phyloP scores from a whole-genome alignment of 1,140 invertebrate species.

The Maniola jurtina region DNA sequence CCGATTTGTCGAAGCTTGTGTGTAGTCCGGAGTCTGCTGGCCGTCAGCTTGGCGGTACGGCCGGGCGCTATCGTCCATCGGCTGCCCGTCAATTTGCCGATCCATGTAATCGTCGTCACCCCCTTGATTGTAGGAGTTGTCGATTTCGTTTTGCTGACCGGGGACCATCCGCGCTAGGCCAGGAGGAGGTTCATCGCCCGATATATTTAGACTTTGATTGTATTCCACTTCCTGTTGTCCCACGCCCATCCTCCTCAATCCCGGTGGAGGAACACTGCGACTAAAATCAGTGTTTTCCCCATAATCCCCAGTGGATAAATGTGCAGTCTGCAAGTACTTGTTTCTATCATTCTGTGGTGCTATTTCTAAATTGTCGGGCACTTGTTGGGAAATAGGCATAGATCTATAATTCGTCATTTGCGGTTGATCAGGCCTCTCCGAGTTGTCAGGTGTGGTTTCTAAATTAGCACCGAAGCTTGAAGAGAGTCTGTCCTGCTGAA shows the following conservation, averaged over 20 bases:
- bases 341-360: conserved; percentile 84
- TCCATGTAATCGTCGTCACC: conserved; percentile 68
- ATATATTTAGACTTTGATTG: conserved; percentile 72
- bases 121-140: conserved; percentile 57
- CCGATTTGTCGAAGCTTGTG: conserved; percentile 45
- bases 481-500: conserved; percentile 51
- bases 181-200: conserved; percentile 77
- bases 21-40: conserved; percentile 65
- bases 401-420: conserved; percentile 51
- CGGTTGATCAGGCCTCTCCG: conserved; percentile 80
- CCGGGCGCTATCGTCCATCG: conserved; percentile 55
- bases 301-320: conserved; percentile 81
- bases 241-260: conserved; percentile 81
- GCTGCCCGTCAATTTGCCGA: conserved; percentile 70
- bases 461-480: conserved; percentile 76
- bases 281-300: conserved; percentile 72
- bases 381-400: conserved; percentile 47
- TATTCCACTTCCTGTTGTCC: conserved; percentile 82
- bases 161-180: conserved; percentile 81
- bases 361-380: conserved; percentile 80
- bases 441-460: conserved; percentile 83
- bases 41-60: conserved; percentile 71
- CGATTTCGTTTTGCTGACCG: conserved; percentile 71
- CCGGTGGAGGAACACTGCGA: conserved; percentile 80
- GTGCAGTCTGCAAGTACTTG: conserved; percentile 86